phyloP scores from a whole-genome alignment of 1,140 invertebrate genomes.

The Acyrthosiphon pisum region DNA sequence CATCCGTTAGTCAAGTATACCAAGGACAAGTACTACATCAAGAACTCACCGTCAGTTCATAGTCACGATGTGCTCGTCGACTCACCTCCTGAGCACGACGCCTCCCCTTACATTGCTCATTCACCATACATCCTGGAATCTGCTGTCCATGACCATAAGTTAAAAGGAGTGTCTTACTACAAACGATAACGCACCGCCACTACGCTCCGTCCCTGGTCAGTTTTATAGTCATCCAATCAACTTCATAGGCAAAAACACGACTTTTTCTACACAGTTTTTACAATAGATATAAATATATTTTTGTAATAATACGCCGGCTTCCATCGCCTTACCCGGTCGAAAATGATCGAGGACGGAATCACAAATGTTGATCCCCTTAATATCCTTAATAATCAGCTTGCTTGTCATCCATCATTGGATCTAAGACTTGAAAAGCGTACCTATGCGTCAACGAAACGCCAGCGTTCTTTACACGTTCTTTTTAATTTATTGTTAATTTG shows the following conservation, averaged over 20 bases:
- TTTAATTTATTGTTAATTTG: neutral
- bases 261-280: neutral
- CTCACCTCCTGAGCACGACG: too few relatives aligned
- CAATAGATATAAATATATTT: neutral
- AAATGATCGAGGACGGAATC: neutral
- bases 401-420: neutral
- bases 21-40: conserved; percentile 44
- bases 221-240: neutral
- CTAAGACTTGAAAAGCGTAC: neutral
- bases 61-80: conserved; percentile 1
- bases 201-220: neutral
- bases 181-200: neutral
- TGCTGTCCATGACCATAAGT: neutral
- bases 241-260: neutral
- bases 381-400: neutral
- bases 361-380: neutral
- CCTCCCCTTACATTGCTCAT: neutral
- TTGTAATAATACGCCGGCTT: neutral
- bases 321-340: neutral
- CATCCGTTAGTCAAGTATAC: conserved; percentile 42
- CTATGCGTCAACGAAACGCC: neutral
- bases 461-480: too few relatives aligned
- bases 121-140: neutral
- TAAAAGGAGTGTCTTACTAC: conserved; percentile 34
- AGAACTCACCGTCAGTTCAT: neutral